These are phyloP conservation scores for Noctua janthe DNA, from an alignment of 2,888 invertebrate genomes.

Conservation along the genomic window DNA sequence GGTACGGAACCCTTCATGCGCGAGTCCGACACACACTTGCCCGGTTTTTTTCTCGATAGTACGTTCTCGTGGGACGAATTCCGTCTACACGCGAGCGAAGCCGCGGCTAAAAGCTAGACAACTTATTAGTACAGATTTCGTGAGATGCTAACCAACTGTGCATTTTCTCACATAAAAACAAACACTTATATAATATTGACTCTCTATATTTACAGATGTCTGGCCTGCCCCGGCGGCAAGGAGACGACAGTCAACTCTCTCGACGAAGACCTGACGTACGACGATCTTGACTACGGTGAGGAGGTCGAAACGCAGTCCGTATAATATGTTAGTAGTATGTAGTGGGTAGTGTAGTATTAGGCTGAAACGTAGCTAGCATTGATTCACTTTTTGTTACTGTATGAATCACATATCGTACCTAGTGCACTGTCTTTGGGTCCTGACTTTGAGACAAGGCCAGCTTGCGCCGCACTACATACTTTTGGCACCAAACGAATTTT, in stretches of 20 bases:
- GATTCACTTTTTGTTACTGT: not conserved
- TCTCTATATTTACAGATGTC: constrained; percentile 85
- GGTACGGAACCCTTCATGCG: too few species aligned
- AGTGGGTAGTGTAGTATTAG: constrained; percentile 20
- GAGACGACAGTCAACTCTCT: constrained; percentile 88
- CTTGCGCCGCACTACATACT: too few species aligned
- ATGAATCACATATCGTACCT: not conserved
- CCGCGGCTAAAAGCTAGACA: too few species aligned
- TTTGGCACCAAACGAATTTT: too few species aligned
- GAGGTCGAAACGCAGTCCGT: constrained; percentile 88
- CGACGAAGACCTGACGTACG: constrained; percentile 90
- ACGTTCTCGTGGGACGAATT: too few species aligned
- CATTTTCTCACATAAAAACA: not conserved
- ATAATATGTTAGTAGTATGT: constrained; percentile 51
- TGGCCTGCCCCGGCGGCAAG: constrained; percentile 91
- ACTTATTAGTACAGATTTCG: not conserved
- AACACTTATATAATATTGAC: too few species aligned
- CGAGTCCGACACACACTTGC: too few species aligned
- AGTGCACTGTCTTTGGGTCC: not conserved
- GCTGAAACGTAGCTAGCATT: constrained; percentile 23
- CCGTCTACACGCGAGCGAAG: too few species aligned
- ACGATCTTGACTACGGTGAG: constrained; percentile 92
- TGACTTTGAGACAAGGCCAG: too few species aligned
- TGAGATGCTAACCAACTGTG: not conserved
- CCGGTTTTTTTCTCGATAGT: too few species aligned